Base-by-base conservation (phyloP, 2,888 invertebrate species). In the Diadromus collaris region DNA sequence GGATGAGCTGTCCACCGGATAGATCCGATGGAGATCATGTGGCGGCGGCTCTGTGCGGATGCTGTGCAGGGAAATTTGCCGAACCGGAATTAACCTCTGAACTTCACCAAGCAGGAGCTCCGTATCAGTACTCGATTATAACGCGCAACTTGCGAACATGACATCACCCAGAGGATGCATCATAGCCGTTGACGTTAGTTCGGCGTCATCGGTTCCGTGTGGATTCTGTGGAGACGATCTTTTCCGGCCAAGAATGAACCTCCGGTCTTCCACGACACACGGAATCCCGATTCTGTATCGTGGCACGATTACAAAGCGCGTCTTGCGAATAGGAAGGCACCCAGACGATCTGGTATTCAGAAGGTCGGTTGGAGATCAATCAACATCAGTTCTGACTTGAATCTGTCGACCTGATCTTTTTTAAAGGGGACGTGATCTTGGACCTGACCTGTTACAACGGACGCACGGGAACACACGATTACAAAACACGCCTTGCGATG, bases 141-240 rank as follows among this genome's bases (percentile, higher is more conserved):
- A 41, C 38, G 38, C 38, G 38, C 38, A 41, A 16, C 38, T 41
- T 41, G 38, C 38, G 38, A 41, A 41, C 38, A 16, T 13, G 38
- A 41, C 16, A 16, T 41, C 38, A 41, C 38, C 38, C 16, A 16
- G 38, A 34, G 29, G 70, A 70, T 70, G 44, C 61, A 61, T 70
- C 48, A 38, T 13, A 48, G 21, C n/a, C n/a, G 24, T 29, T 7
- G 6, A 64, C 6, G 38, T 13, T 10, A 5, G 5, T 16, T 13
- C 48, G 41, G 34, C 38, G 10, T 19, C 13, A 6, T 32, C 13
- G 58, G 10, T 38, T n/a, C 10, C 16, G 29, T 6, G 38, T 16
- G 46, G 10, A 44, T 29, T 38, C 7, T 27, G 41, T 29, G 21
- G 13, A 29, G 6, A 9, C 44, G 41, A 32, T 13, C 4, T 24